Percentiles rank a stretch among this genome's conserved stretches.
phyloP scores from a whole-genome alignment of 1,140 invertebrate species.

The Heliconius eleuchia region DNA sequence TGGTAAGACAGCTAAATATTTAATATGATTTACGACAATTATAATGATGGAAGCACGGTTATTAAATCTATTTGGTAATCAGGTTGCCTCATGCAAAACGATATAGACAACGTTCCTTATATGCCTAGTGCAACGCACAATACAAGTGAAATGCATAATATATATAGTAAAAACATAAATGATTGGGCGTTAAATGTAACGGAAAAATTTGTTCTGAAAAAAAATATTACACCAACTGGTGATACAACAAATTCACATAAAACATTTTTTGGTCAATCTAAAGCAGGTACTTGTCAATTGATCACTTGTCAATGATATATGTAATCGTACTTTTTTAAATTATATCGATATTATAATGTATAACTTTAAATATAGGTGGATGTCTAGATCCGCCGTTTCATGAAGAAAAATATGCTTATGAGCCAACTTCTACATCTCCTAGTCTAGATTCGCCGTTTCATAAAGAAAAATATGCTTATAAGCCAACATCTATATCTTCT shows the following conservation, averaged over 20 bases:
- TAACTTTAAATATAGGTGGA: constrained; percentile 51
- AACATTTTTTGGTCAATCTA: constrained; percentile 64
- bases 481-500: constrained; percentile 13
- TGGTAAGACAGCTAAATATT: constrained; percentile 40
- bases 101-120: constrained; percentile 50
- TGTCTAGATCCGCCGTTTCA: constrained; percentile 69
- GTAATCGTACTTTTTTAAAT: background rate
- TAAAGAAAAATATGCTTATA: constrained; percentile 67
- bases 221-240: constrained; percentile 34
- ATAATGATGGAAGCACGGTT: background rate
- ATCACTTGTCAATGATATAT: background rate
- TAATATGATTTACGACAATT: no score
- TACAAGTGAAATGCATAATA: constrained; percentile 18
- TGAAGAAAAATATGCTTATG: constrained; percentile 68
- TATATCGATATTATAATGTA: background rate
- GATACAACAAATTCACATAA: constrained; percentile 36
- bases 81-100: constrained; percentile 50
- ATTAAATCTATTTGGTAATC: background rate
- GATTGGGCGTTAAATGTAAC: constrained; percentile 29
- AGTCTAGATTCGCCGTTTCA: constrained; percentile 66
- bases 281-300: constrained; percentile 56
- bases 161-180: constrained; percentile 16
- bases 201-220: constrained; percentile 42
- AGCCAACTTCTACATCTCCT: constrained; percentile 6
- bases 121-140: constrained; percentile 32